A percentile compares a stretch with the other conserved stretches of the same genome.
Evolutionary conservation across 2,888 invertebrate species (phyloP).

Genomic region (Drosophila mercatorum): DNA sequence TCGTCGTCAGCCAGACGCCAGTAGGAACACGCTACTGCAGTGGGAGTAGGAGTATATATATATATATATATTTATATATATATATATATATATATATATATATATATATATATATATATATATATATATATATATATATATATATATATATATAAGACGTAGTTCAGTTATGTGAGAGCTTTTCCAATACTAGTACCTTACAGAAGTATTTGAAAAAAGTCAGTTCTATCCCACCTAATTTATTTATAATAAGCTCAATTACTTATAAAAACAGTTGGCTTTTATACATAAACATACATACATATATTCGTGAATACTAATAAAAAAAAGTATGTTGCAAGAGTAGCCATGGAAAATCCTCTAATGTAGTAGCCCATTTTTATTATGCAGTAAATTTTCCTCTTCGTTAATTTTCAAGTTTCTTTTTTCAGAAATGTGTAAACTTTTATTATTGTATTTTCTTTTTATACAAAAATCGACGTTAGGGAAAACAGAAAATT

Average conservation of each 20-base stretch:
- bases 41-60: neutral
- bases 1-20: slow-evolving; percentile 49
- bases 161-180: slow-evolving; percentile 15
- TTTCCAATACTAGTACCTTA: neutral
- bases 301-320: neutral
- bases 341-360: too few species aligned
- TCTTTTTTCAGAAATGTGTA: slow-evolving; percentile 1
- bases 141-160: neutral
- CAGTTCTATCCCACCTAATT: neutral
- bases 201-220: neutral
- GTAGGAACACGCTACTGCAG: slow-evolving; percentile 27
- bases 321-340: neutral
- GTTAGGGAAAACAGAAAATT: neutral
- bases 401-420: slow-evolving; percentile 4
- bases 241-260: neutral
- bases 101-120: neutral
- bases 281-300: neutral
- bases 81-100: too few species aligned
- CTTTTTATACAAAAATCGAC: neutral
- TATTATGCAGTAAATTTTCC: neutral
- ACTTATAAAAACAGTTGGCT: neutral
- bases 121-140: too few species aligned
- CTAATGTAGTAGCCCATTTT: neutral
- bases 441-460: neutral
- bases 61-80: neutral